Percentiles rank a stretch among this genome's conserved stretches.
phyloP scores from a whole-genome alignment of 2,113 vertebrate genomes.

The Melospiza georgiana region DNA sequence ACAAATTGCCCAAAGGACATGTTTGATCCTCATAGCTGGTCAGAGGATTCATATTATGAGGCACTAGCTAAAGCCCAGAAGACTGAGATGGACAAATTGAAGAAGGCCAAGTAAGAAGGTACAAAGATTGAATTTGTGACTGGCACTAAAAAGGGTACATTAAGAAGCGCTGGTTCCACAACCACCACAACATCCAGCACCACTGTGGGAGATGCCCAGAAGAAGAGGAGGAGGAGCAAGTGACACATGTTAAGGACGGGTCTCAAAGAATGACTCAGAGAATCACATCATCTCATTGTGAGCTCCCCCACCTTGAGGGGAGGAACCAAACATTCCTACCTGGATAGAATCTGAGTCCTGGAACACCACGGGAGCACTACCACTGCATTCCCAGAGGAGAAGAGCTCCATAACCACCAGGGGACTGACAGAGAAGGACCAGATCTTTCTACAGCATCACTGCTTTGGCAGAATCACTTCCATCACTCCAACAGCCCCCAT shows the following conservation, averaged over 20 bases:
- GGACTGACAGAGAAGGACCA: neutral
- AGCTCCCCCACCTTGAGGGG: accelerated
- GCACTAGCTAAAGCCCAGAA: conserved; percentile 93
- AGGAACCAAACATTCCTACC: neutral
- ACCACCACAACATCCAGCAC: conserved; percentile 84
- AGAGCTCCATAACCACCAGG: neutral
- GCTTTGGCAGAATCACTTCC: accelerated
- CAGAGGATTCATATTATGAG: conserved; percentile 95
- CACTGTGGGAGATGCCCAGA: conserved; percentile 74
- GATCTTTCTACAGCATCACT: neutral
- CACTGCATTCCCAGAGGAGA: neutral
- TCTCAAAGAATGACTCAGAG: neutral
- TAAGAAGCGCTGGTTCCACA: conserved; percentile 82
- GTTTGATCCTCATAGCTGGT: conserved; percentile 96
- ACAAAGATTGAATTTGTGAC: conserved; percentile 97
- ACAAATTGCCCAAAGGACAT: conserved; percentile 77
- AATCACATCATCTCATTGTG: neutral
- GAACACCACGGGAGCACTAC: neutral
- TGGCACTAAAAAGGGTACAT: conserved; percentile 90
- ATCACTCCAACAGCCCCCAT: neutral
- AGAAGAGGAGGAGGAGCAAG: neutral
- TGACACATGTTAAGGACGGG: neutral
- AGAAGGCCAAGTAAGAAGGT: conserved; percentile 91
- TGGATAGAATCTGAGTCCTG: neutral
- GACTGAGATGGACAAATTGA: conserved; percentile 94